Evolutionary conservation across 2,113 vertebrate genomes (phyloP), one percentile per base, ranked within the genome.

Genomic region (Corythornis vintsioides): DNA sequence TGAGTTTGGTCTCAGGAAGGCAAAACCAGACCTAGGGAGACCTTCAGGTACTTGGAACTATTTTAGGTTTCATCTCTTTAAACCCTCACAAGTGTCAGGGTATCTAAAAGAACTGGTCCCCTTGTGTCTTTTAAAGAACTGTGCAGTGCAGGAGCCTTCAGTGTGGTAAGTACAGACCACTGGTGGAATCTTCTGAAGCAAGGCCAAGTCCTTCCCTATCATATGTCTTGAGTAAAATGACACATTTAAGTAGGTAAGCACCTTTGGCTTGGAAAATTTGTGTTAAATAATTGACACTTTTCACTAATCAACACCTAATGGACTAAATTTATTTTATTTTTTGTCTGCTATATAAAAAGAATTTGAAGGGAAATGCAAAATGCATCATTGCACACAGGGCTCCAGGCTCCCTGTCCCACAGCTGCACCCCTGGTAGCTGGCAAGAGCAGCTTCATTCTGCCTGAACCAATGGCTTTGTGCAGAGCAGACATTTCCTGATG

Each of bases 371-470:
- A 47, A 85, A 25, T 22, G 18, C 56, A 50, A 21, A 71, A 87
- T 28, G 6, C 5, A 1, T 57, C 3, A 0, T 42, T 92, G 42
- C 14, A 11, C 0, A 0, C 50, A 65, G 35, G 19, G 2, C 16
- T 76, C 11, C 2, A 0, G 7, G 10, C 24, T 60, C 43, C 14
- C 9, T 17, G 60, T 66, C 47, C 33, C 33, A 40, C 67, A 55
- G 25, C 31, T 74, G 48, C 3, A 2, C 19, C 50, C 16, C 16
- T 31, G 50, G 57, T 88, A 21, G 33, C 26, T 76, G 47, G 26
- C 52, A 67, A 8, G 38, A 66, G 15, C 45, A 55, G 61, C 8
- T 56, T 76, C 18, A 5, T 13, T 77, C 67, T 47, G 71, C 22
- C 21, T 40, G 73, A 76, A 48, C 7, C 26, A 31, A 81, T 79